These are phyloP conservation scores for Aphis craccivora DNA, from an alignment of 1,140 invertebrate genomes.

Conservation along the genomic window DNA sequence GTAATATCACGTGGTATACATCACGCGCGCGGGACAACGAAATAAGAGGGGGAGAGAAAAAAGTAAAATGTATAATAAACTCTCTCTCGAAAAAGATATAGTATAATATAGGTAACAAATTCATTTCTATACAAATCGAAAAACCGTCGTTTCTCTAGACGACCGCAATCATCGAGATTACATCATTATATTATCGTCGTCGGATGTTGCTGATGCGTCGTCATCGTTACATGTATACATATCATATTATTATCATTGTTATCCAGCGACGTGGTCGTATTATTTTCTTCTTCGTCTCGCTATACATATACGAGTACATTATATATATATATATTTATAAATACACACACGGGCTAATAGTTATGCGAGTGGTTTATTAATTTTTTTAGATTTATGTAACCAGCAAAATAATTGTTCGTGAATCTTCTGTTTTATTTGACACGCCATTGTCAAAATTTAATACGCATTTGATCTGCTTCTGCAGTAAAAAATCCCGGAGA, in stretches of 20 bases:
- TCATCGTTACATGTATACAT: neutral
- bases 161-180: constrained; percentile 25
- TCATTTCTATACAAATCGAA: constrained; percentile 10
- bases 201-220: neutral
- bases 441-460: neutral
- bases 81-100: neutral
- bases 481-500: neutral
- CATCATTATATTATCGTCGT: neutral
- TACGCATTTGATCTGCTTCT: neutral
- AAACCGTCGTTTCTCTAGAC: neutral
- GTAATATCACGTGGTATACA: neutral
- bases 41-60: neutral
- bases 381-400: neutral
- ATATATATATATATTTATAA: neutral
- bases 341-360: neutral
- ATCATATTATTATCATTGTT: neutral
- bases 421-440: neutral
- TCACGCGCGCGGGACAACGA: neutral
- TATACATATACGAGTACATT: neutral
- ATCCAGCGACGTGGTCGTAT: neutral
- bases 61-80: constrained; percentile 10
- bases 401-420: neutral
- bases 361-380: neutral
- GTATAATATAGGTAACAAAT: neutral
- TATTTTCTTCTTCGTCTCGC: neutral